phyloP scores from a whole-genome alignment of 2,888 invertebrate genomes.

The Ophion slaviceki region DNA sequence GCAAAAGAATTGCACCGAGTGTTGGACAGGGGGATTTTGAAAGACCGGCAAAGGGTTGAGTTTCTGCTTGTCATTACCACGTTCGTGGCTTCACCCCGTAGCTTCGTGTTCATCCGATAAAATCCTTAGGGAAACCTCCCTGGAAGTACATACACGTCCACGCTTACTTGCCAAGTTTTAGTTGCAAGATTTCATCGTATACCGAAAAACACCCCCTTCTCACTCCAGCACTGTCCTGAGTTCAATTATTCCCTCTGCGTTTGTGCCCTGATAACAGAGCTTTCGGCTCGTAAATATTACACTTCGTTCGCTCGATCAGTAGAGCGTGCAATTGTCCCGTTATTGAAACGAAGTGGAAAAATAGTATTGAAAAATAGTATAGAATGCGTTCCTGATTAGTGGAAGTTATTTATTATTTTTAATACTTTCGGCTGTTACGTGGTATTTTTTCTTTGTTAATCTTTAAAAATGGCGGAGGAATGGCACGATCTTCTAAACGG shows the following conservation, averaged over 20 bases:
- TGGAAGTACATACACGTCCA: conserved; percentile 29
- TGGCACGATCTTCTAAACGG: too few relatives aligned
- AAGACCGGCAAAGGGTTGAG: conserved; percentile 60
- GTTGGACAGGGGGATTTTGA: not conserved
- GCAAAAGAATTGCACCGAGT: conserved; percentile 15
- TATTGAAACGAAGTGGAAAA: not conserved
- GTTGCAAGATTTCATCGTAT: conserved; percentile 50
- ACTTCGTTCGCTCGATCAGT: conserved; percentile 49
- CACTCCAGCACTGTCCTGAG: not conserved
- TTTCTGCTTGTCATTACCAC: conserved; percentile 78
- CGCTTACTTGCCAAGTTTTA: conserved; percentile 28
- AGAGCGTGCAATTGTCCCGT: conserved; percentile 21
- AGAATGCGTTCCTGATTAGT: too few relatives aligned
- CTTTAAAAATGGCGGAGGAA: too few relatives aligned
- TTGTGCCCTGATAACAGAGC: conserved; percentile 45
- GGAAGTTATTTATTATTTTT: too few relatives aligned
- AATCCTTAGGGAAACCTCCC: conserved; percentile 54
- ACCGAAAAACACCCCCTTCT: conserved; percentile 25
- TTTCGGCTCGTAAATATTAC: conserved; percentile 54
- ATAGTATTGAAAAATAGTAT: not conserved
- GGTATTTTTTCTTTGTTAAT: too few relatives aligned
- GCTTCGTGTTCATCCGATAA: conserved; percentile 65
- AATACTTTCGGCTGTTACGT: too few relatives aligned
- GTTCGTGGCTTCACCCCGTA: conserved; percentile 73
- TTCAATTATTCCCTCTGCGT: conserved; percentile 50